Evolutionary conservation across 1,140 invertebrate species (phyloP), one percentile per base, ranked within the genome.

Genomic region (Caenorhabditis inopinata): DNA sequence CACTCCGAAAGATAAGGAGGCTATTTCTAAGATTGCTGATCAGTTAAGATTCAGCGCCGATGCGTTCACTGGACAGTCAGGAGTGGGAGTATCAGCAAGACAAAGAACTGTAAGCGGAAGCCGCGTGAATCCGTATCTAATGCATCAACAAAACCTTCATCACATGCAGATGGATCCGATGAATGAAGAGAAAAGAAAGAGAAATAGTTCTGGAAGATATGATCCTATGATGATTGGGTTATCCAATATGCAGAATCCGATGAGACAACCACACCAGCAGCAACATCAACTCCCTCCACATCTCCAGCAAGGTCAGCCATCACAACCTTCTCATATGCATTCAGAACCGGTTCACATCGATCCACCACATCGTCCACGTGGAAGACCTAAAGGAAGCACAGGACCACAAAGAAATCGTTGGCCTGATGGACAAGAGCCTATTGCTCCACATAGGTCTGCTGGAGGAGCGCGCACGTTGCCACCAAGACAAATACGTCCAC

Each of bases 1-100:
- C n/a, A 68, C 58, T 38, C 58, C 58, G 18, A 68, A 68, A 21
- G 58, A 68, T 32, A 68, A 68, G 58, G 58, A 68, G 32, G 58
- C 25, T 5, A 68, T 68, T 7, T 68, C 58, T 16, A 68, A 68
- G 32, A 68, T 68, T 1, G 58, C 58, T 1, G 32, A 68, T 68
- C 5, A 18, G n/a, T 38, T 68, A n/a, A 38, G 32, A 38, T 68
- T 42, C 58, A 38, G 32, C 7, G 58, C 58, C n/a, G 58, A 68
- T 5, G 25, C n/a, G n/a, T 68, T 68, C 32, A 21, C 58, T 0
- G 58, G 29, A 32, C 18, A 7, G 1, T 12, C 29, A 32, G 53
- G 53, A 16, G n/a, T 16, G 0, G 14, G 2, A 21, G n/a, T 18
- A 21, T 4, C 32, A 11, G 9, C 49, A 12, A 29, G 58, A 11